A percentile compares a stretch with the other conserved stretches of the same genome.
Conservation (phyloP, 2,888 invertebrate species). For the Lasius fuliginosus region DNA sequence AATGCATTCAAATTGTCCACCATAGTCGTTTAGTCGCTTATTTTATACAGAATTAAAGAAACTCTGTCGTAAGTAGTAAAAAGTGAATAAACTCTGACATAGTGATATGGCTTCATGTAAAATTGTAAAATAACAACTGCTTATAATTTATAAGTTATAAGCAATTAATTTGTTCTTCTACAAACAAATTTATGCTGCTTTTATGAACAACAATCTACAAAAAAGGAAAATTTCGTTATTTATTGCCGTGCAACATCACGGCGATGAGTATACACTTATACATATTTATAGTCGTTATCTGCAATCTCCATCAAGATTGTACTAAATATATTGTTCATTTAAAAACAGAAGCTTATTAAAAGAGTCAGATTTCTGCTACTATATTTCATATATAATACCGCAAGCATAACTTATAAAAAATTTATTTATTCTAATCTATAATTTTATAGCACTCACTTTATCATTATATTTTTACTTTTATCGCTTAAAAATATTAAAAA, state of each 20-base stretch:
- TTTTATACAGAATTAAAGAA: not conserved
- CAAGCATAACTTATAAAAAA: not conserved
- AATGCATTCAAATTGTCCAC: slow-evolving; percentile 28
- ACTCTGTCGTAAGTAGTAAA: not conserved
- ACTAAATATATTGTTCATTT: slow-evolving; percentile 26
- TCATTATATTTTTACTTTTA: not conserved
- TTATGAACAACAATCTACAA: not conserved
- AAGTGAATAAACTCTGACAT: not conserved
- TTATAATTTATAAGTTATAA: too few species aligned
- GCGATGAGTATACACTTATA: not conserved
- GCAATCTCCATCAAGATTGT: slow-evolving; percentile 32
- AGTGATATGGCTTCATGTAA: not conserved
- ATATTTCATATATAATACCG: not conserved
- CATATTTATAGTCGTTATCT: not conserved
- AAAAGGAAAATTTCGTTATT: slow-evolving; percentile 10
- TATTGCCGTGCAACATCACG: not conserved
- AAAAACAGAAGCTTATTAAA: slow-evolving; percentile 2
- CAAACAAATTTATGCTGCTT: not conserved
- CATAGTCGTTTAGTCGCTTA: slow-evolving; percentile 9
- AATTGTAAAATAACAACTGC: not conserved
- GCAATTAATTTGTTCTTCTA: slow-evolving; percentile 7
- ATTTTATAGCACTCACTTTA: not conserved
- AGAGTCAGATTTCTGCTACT: not conserved
- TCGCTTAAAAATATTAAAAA: slow-evolving; percentile 8
- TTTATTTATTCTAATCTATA: not conserved